These are phyloP conservation scores for Xiphorhynchus erythropygius DNA, from an alignment of 2,797 vertebrate species.

Conservation along the genomic window DNA sequence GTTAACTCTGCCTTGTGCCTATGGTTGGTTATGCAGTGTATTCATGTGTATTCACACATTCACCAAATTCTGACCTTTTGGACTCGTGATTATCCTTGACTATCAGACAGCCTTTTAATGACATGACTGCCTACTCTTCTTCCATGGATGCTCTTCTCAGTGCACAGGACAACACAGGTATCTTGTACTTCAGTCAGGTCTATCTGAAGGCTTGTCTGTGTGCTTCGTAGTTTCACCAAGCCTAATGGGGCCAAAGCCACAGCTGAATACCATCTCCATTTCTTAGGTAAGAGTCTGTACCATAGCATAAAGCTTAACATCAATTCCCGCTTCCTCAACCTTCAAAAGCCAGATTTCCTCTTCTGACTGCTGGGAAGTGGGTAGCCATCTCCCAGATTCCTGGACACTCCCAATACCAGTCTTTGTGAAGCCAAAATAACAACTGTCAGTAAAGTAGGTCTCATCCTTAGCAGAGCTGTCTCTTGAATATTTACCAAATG, in stretches of 20 bases:
- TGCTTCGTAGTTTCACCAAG: background rate
- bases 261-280: background rate
- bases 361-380: background rate
- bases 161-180: background rate
- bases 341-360: background rate
- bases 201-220: background rate
- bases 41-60: background rate
- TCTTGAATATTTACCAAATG: background rate
- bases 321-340: background rate
- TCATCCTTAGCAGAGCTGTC: background rate
- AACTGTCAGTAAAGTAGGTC: background rate
- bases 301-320: background rate
- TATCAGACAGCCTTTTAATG: background rate
- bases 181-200: background rate
- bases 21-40: background rate
- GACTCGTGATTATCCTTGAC: background rate
- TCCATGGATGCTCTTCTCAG: background rate
- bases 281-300: background rate
- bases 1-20: background rate
- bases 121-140: background rate
- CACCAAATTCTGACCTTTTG: background rate
- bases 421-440: background rate
- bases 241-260: background rate
- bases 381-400: rapidly evolving
- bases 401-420: background rate